phyloP scores from a whole-genome alignment of 2,113 vertebrate genomes.

The Phyllostomus discolor region DNA sequence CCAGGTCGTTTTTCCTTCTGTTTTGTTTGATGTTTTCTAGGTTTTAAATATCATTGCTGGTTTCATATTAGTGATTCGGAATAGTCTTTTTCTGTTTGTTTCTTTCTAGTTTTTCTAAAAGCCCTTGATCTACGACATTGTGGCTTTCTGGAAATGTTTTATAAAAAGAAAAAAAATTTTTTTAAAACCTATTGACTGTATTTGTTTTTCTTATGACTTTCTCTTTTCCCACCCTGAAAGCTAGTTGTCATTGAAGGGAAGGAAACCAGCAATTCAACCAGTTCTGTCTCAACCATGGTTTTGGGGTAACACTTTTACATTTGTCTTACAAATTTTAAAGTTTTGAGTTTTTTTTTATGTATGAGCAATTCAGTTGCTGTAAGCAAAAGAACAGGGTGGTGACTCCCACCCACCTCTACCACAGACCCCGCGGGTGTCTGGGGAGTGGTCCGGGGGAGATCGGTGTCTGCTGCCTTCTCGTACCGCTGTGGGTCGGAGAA shows the following conservation, averaged over 20 bases:
- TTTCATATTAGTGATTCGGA: not conserved
- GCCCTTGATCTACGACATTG: not conserved
- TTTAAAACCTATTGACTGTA: not conserved
- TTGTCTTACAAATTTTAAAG: not conserved
- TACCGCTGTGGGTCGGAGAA: too few relatives aligned
- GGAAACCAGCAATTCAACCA: not conserved
- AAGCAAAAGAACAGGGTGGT: not conserved
- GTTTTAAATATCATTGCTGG: not conserved
- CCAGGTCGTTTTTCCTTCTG: not conserved
- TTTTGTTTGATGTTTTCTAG: not conserved
- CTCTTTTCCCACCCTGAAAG: not conserved
- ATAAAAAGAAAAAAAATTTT: not conserved
- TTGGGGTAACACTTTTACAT: not conserved
- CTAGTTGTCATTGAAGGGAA: not conserved
- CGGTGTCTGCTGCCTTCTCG: not conserved
- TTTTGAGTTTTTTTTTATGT: not conserved
- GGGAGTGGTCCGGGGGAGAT: not conserved
- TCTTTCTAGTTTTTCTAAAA: not conserved
- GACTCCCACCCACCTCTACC: not conserved
- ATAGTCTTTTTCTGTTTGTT: not conserved
- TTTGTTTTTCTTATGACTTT: not conserved
- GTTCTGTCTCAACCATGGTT: not conserved
- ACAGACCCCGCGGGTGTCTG: not conserved
- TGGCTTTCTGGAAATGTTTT: slow-evolving; percentile 13
- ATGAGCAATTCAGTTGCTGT: not conserved